Conservation (phyloP, 2,797 vertebrate species). For the Onychomys arenicola region DNA sequence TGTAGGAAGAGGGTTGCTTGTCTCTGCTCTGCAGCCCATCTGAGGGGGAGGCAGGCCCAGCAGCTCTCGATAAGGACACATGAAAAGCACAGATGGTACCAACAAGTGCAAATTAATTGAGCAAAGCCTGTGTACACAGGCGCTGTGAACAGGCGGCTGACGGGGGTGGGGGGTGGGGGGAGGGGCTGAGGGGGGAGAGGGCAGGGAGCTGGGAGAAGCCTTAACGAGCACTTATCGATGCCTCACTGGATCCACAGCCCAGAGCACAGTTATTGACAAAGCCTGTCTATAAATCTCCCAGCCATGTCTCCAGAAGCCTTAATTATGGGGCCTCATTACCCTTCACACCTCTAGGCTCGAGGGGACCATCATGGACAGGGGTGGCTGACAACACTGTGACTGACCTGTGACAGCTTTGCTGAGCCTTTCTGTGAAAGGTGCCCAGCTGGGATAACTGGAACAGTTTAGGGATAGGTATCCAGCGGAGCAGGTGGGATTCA, state of each 20-base stretch:
- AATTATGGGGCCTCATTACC: conserved; percentile 78
- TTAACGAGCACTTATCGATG: conserved; percentile 76
- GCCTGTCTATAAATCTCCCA: conserved; percentile 78
- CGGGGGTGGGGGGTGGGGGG: background rate
- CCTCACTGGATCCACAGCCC: conserved; percentile 43
- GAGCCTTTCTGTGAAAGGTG: background rate
- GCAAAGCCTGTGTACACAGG: conserved; percentile 73
- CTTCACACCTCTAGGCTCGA: conserved; percentile 75
- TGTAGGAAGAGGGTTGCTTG: background rate
- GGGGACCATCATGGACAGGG: background rate
- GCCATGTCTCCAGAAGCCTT: conserved; percentile 71
- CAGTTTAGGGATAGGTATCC: background rate
- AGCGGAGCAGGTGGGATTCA: accelerated
- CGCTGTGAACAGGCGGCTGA: conserved; percentile 62
- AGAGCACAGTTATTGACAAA: conserved; percentile 57
- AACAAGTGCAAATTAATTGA: conserved; percentile 82
- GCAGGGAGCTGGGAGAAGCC: conserved; percentile 18
- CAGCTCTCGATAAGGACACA: background rate
- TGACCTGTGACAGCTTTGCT: background rate
- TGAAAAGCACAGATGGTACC: conserved; percentile 79
- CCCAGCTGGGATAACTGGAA: background rate
- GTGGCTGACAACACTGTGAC: background rate
- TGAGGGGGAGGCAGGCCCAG: conserved; percentile 41
- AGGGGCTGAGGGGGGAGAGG: background rate
- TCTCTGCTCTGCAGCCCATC: background rate